Conservation (phyloP, 2,888 invertebrate species). For the Mesorhabditis sp. region DNA sequence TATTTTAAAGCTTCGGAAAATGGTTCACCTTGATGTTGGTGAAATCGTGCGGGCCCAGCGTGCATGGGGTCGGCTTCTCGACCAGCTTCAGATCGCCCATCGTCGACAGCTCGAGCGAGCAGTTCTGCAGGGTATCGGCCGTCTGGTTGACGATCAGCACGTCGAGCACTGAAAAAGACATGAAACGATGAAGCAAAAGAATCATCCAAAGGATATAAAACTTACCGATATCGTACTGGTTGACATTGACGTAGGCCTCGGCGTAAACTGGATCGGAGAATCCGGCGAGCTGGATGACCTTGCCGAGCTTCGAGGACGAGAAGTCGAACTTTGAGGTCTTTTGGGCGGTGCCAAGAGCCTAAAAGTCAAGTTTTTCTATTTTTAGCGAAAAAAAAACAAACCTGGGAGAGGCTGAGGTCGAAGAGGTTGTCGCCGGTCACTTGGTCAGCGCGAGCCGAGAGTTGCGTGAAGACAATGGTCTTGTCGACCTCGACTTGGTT, state of each 20-base stretch:
- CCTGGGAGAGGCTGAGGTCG: constrained; percentile 81
- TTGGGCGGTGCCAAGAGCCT: constrained; percentile 55
- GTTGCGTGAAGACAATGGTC: constrained; percentile 77
- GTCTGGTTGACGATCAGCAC: constrained; percentile 98
- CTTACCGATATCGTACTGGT: constrained; percentile 67
- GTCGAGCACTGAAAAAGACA: constrained; percentile 72
- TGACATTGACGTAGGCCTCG: constrained; percentile 98
- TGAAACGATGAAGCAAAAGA: not conserved
- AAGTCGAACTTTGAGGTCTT: constrained; percentile 59
- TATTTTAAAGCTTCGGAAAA: not conserved
- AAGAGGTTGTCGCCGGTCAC: constrained; percentile 75
- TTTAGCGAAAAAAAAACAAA: constrained; percentile 58
- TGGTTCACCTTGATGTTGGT: constrained; percentile 84
- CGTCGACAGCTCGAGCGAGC: constrained; percentile 93
- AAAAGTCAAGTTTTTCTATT: not conserved
- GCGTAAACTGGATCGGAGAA: constrained; percentile 99
- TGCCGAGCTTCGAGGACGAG: constrained; percentile 53
- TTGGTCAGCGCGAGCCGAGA: constrained; percentile 62
- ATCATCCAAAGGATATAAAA: not conserved
- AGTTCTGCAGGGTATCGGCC: constrained; percentile 91
- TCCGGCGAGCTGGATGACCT: constrained; percentile 87
- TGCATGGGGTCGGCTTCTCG: constrained; percentile 91
- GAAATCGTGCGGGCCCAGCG: constrained; percentile 92
- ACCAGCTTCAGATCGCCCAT: constrained; percentile 86
- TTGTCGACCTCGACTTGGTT: constrained; percentile 73